Base-by-base conservation (phyloP, 2,888 invertebrate species). In the Amiota communis region DNA sequence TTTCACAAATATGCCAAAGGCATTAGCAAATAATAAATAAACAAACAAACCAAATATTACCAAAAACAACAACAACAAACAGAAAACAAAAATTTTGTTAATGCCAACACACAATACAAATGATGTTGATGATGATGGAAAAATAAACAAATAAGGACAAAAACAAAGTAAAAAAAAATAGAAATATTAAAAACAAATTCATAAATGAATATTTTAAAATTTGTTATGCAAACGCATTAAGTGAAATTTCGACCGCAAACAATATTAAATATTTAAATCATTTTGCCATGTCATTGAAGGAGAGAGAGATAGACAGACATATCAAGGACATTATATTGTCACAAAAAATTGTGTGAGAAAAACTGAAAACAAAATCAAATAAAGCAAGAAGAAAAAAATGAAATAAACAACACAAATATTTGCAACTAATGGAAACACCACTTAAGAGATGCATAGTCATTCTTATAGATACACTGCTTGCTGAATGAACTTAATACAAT, bases 51-150 rank as follows among this genome's bases (percentile, higher is more conserved):
- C 71, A 73, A 76, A 67, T 23, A 53, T 8, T n/a, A 53, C 36
- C 53, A 15, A 53, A 53, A 6, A 53, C n/a, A 61, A 36, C 20
- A 61, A 61, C n/a, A n/a, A 15, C 6, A 61, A 20, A 36, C 12
- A 6, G 46, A 36, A 10, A 63, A 23, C 46, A 12, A 10, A 61
- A 61, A 72, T 36, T 70, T 65, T 72, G 72, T 72, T 49, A n/a
- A n/a, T n/a, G 49, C 72, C 74, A 72, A 74, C 65, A 75, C 67
- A 77, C 61, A 77, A 68, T 68, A 77, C 71, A 65, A 70, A 61
- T n/a, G n/a, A n/a, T n/a, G n/a, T n/a, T n/a, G n/a, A n/a, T n/a
- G n/a, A n/a, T 63, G 13, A 15, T 20, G 23, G 23, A 71, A 57
- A 51, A 71, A 76, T 71, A 70, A 12, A 36, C 10, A 64, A 46